phyloP scores from a whole-genome alignment of 2,888 invertebrate genomes.

The Morpho helenor region DNA sequence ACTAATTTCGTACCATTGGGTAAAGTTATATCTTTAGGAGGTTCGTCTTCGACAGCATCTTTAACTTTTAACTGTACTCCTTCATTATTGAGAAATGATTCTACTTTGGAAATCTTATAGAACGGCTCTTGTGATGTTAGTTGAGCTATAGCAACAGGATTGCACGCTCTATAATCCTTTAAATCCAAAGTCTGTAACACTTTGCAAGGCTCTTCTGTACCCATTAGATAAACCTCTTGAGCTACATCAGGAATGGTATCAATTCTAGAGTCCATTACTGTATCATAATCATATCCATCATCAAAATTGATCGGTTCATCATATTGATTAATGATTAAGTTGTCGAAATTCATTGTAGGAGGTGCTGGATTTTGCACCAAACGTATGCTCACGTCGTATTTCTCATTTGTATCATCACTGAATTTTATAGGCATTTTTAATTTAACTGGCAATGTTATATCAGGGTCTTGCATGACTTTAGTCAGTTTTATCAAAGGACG shows the following conservation, averaged over 20 bases:
- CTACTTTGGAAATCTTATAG: slow-evolving; percentile 59
- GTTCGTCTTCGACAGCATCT: slow-evolving; percentile 10
- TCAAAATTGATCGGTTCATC: not conserved
- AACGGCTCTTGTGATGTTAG: slow-evolving; percentile 53
- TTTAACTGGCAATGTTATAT: slow-evolving; percentile 7
- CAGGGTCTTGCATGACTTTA: slow-evolving; percentile 35
- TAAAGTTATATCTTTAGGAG: slow-evolving; percentile 30
- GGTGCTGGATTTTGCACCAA: slow-evolving; percentile 30
- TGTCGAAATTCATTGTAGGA: slow-evolving; percentile 6
- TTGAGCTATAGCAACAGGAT: slow-evolving; percentile 52
- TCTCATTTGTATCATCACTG: slow-evolving; percentile 31
- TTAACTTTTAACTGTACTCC: slow-evolving; percentile 30
- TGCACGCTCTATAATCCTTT: slow-evolving; percentile 39
- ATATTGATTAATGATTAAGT: slow-evolving; percentile 1
- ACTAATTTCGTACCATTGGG: slow-evolving; percentile 56
- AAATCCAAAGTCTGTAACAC: slow-evolving; percentile 43
- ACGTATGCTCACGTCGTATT: slow-evolving; percentile 37
- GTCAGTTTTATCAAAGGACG: slow-evolving; percentile 45
- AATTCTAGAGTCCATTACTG: slow-evolving; percentile 29
- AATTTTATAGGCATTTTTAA: slow-evolving; percentile 52
- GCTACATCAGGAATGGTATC: slow-evolving; percentile 56
- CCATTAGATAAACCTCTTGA: slow-evolving; percentile 55
- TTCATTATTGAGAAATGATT: not conserved
- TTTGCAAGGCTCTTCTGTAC: slow-evolving; percentile 34
- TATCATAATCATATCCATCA: slow-evolving; percentile 21